These are phyloP conservation scores for Paedocypris micromegethes DNA, from an alignment of 2,797 vertebrate species.

Conservation along the genomic window DNA sequence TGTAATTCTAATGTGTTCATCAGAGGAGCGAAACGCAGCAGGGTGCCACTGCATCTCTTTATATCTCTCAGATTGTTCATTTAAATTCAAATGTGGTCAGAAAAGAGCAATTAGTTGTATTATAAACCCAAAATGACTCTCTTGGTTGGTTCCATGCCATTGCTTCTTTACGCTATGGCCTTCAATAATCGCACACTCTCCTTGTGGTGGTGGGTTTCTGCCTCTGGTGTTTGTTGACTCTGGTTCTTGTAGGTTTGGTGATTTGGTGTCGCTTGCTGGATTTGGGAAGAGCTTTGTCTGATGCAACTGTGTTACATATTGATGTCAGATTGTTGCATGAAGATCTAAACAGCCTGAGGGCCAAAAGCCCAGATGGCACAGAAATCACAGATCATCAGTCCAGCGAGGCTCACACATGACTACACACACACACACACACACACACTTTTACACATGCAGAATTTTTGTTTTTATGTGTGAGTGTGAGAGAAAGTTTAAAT, in stretches of 20 bases:
- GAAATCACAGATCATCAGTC: slow-evolving; percentile 66
- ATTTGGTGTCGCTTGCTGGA: slow-evolving; percentile 25
- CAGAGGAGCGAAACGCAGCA: slow-evolving; percentile 60
- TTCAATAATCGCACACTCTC: no score
- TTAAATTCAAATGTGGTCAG: slow-evolving; percentile 73
- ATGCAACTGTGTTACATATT: slow-evolving; percentile 56
- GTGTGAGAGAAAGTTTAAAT: no score
- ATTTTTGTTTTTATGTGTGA: not conserved
- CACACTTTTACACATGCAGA: not conserved
- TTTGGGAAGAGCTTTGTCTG: slow-evolving; percentile 42
- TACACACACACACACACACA: slow-evolving; percentile 11
- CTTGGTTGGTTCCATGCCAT: slow-evolving; percentile 58
- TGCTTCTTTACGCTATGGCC: slow-evolving; percentile 43
- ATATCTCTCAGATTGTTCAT: slow-evolving; percentile 71
- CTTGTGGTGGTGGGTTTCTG: slow-evolving; percentile 8
- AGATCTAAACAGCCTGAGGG: slow-evolving; percentile 63
- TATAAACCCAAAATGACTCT: slow-evolving; percentile 59
- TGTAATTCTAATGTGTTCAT: slow-evolving; percentile 62
- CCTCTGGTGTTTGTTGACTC: slow-evolving; percentile 4
- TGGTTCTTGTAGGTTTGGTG: slow-evolving; percentile 28
- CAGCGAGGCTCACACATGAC: slow-evolving; percentile 60
- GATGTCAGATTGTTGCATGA: slow-evolving; percentile 59
- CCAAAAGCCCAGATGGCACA: slow-evolving; percentile 57
- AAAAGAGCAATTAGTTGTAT: slow-evolving; percentile 67
- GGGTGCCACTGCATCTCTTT: slow-evolving; percentile 64